Base-by-base conservation (phyloP, 1,140 invertebrate genomes). In the Cydia strobilella region DNA sequence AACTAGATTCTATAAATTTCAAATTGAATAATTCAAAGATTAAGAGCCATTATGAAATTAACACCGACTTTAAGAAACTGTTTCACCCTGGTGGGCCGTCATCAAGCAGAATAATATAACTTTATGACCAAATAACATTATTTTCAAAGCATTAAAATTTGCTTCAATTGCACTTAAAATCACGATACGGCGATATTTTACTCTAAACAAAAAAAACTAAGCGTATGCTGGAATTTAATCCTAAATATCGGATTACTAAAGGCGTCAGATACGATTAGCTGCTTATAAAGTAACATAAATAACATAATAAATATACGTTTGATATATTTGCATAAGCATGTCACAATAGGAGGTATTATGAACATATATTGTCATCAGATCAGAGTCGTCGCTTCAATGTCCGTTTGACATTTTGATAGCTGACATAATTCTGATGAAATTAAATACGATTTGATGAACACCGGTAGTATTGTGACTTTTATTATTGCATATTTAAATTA, bases 301-400 rank as follows among this genome's bases (percentile, higher is more conserved):
- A 31, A 69, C 65, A 69, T 69, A 42, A 39, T 69, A 69, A 42
- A 69, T 69, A 69, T 18, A n/a, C 15, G 15, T 73, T 51, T 27
- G 72, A 73, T 13, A 42, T 12, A 48, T 73, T 73, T 73, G 72
- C 42, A 73, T 73, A 73, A 54, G 54, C 12, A 73, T 73, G 48
- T 54, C 42, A 72, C 69, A 72, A 73, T 54, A 73, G 42, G 18
- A 69, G 65, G n/a, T 31, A 54, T 23, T 59, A 7, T 20, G 23
- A 59, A 59, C 9, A 20, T 59, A 23, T 59, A 59, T 20, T 59
- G 20, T 23, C 54, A 59, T 59, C 20, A 7, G 6, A 59, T 59
- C 20, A 7, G 6, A 51, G 12, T 51, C 48, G 6, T 6, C 15
- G 48, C 18, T 59, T 59, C 10, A 10, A 23, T 59, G 54, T 59